These are phyloP conservation scores for Periphyllus acericola DNA, from an alignment of 2,888 invertebrate genomes.

Conservation along the genomic window DNA sequence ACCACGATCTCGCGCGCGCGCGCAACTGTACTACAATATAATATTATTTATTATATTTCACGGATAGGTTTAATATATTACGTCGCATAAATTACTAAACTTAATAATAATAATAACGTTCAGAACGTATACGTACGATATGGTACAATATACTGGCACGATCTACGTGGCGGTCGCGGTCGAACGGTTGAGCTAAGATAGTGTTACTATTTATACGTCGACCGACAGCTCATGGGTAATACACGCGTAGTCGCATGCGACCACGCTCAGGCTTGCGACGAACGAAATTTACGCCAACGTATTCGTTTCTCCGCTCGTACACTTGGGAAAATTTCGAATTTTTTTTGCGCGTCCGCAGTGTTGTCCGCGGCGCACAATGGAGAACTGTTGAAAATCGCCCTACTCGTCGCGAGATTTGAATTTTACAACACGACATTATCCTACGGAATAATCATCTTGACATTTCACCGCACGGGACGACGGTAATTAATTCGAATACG, in stretches of 20 bases:
- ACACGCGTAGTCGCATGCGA: too few relatives aligned
- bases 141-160: neutral
- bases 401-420: neutral
- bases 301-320: too few relatives aligned
- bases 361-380: neutral
- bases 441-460: neutral
- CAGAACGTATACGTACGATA: too few relatives aligned
- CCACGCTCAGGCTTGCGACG: too few relatives aligned
- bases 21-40: neutral
- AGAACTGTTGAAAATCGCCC: neutral
- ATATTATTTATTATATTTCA: too few relatives aligned
- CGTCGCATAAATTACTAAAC: slow-evolving; percentile 23
- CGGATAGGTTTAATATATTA: slow-evolving; percentile 25
- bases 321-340: too few relatives aligned
- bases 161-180: neutral
- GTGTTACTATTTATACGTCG: neutral
- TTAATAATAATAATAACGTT: neutral
- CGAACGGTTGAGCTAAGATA: neutral
- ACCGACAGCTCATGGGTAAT: neutral
- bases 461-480: neutral
- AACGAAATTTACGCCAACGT: too few relatives aligned
- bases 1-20: neutral
- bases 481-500: neutral
- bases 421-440: neutral
- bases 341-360: too few relatives aligned